Evolutionary conservation across 2,797 vertebrate genomes (phyloP).

Genomic region (Danio aesculapii): DNA sequence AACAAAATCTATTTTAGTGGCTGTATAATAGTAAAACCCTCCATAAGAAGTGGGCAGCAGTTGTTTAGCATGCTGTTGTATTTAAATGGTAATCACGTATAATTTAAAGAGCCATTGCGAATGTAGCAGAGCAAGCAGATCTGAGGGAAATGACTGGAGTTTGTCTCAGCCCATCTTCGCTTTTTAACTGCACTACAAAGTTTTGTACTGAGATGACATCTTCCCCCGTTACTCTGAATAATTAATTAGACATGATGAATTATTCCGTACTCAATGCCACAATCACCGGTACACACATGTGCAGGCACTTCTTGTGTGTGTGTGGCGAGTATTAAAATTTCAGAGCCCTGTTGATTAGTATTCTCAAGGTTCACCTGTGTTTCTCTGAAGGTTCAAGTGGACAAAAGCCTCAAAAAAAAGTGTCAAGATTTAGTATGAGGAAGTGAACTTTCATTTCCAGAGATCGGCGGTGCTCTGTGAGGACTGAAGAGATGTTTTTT

Average conservation of each 20-base stretch:
- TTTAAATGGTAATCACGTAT: conserved; percentile 76
- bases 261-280: conserved; percentile 76
- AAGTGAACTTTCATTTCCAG: conserved; percentile 57
- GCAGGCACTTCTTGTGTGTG: conserved; percentile 61
- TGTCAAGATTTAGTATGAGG: conserved; percentile 51
- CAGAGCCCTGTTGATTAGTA: conserved; percentile 73
- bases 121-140: conserved; percentile 68
- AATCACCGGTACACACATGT: conserved; percentile 43
- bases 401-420: conserved; percentile 45
- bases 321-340: conserved; percentile 79
- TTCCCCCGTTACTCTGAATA: conserved; percentile 76
- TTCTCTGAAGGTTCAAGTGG: conserved; percentile 50
- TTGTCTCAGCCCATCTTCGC: conserved; percentile 68
- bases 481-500: conserved; percentile 32
- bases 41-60: conserved; percentile 69
- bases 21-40: conserved; percentile 46
- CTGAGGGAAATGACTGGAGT: conserved; percentile 60
- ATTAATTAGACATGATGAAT: conserved; percentile 89
- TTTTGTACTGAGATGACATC: conserved; percentile 65
- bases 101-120: conserved; percentile 70
- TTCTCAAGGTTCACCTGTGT: conserved; percentile 41
- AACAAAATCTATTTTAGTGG: conserved; percentile 69
- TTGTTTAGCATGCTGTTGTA: conserved; percentile 74
- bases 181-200: conserved; percentile 67
- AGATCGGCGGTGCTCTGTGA: conserved; percentile 37